Base-by-base conservation (phyloP, 2,888 invertebrate genomes). In the Cataglyphis altisquamis region DNA sequence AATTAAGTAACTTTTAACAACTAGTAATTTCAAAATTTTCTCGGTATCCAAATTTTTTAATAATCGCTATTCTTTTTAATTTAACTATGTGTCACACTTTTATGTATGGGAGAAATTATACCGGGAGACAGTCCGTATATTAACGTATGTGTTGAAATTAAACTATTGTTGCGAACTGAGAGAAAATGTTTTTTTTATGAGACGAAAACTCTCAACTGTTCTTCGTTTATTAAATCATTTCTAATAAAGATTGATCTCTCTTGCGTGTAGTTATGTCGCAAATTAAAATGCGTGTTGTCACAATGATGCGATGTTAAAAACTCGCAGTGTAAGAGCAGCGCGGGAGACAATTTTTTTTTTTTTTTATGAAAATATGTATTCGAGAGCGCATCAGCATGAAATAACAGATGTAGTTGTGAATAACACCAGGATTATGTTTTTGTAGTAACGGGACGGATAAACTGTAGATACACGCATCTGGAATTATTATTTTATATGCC, bases 171-270 rank as follows among this genome's bases (percentile, higher is more conserved):
- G n/a, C 29, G 41, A n/a, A 55, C 12, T 39, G 41, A 8, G 8
- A 29, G 36, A 52, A 29, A n/a, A 25, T 15, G 45, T 21, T 21
- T 32, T 21, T 32, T 41, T 21, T 15, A 21, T 15, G 21, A 3
- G 55, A 36, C 39, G 25, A 41, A 12, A 63, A 3, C 21, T 45
- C 29, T 21, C 57, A 15, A 57, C 41, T 29, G 12, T 67, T 78
- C 18, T 68, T 10, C n/a, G 41, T 67, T 77, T 45, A 68, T 60
- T 68, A 41, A 78, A 78, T 68, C 45, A 55, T 70, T 36, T 70
- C 48, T 70, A 64, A 78, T 80, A 70, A 70, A 80, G 45, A 70
- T 48, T 45, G 45, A 80, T 77, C 57, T 36, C 36, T 57, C 15
- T 66, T 39, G 66, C 39, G 25, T 36, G 15, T 25, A 70, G 45